A percentile compares a stretch with the other conserved stretches of the same genome.
Evolutionary conservation across 1,140 invertebrate genomes (phyloP).

Genomic region (Macrobrachium rosenbergii): DNA sequence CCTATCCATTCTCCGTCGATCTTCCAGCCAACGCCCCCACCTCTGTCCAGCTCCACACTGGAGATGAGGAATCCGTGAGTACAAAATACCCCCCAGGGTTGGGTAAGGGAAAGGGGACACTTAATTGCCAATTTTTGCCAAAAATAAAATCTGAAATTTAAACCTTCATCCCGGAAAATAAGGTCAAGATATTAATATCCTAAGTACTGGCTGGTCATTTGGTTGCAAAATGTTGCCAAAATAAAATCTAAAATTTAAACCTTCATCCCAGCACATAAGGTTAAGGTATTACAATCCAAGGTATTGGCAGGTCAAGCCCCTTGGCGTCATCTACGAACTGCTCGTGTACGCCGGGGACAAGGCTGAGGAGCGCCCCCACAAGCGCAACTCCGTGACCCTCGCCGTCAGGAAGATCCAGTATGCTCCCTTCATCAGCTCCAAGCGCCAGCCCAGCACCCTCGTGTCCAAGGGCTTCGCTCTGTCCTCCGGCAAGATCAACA

Average conservation of each 20-base stretch:
- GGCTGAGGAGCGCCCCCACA: conserved; percentile 86
- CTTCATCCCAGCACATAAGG: too few relatives aligned
- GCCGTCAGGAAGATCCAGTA: conserved; percentile 77
- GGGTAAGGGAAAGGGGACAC: too few relatives aligned
- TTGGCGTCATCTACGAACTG: conserved; percentile 92
- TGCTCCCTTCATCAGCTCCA: conserved; percentile 78
- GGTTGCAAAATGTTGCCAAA: too few relatives aligned
- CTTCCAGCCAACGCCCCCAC: conserved; percentile 76
- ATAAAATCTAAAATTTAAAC: too few relatives aligned
- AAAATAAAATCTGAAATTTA: too few relatives aligned
- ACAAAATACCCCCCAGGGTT: background rate
- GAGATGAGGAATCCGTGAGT: conserved; percentile 78
- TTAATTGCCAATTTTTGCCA: too few relatives aligned
- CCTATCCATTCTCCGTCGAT: conserved; percentile 64
- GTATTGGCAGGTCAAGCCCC: conserved; percentile 81
- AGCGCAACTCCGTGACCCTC: conserved; percentile 82
- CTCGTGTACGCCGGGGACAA: conserved; percentile 87
- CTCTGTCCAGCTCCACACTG: conserved; percentile 84
- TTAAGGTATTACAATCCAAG: too few relatives aligned
- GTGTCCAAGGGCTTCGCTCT: conserved; percentile 93
- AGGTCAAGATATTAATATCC: too few relatives aligned
- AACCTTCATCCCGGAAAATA: too few relatives aligned
- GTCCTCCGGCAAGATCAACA: conserved; percentile 81
- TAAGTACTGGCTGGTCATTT: conserved; percentile 75
- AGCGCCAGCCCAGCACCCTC: conserved; percentile 87